phyloP scores from a whole-genome alignment of 2,113 vertebrate genomes.

The Capreolus pygargus region DNA sequence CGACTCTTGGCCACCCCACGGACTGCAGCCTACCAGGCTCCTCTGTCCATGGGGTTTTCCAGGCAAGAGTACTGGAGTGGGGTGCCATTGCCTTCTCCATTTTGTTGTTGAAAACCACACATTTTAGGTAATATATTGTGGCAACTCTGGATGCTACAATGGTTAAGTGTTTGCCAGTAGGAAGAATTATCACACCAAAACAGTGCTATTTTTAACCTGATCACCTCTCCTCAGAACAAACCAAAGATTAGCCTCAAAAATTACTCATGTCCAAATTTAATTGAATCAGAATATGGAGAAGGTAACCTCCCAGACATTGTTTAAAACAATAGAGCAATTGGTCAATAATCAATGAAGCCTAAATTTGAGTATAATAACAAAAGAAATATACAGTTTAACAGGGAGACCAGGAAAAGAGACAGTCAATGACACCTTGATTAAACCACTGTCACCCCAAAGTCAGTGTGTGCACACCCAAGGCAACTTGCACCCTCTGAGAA shows the following conservation, averaged over 20 bases:
- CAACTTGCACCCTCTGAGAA: not conserved
- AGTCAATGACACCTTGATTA: not conserved
- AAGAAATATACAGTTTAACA: not conserved
- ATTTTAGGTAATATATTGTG: not conserved
- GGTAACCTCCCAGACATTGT: not conserved
- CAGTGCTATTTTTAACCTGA: not conserved
- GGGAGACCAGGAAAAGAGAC: not conserved
- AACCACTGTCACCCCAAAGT: not conserved
- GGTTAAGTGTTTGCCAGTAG: not conserved
- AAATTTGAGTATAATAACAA: not conserved
- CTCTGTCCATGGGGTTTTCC: too few relatives aligned
- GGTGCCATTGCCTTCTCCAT: not conserved
- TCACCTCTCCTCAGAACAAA: not conserved
- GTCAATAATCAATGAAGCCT: not conserved
- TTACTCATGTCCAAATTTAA: not conserved
- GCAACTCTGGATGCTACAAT: not conserved
- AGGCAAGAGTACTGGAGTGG: too few relatives aligned
- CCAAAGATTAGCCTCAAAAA: not conserved
- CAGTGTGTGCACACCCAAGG: not conserved
- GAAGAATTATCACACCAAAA: not conserved
- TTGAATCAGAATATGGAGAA: not conserved
- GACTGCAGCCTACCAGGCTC: too few relatives aligned
- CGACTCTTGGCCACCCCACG: too few relatives aligned
- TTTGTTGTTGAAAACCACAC: not conserved
- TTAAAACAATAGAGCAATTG: not conserved